Evolutionary conservation across 2,113 vertebrate genomes (phyloP).

Genomic region (Toxotes jaculatrix): DNA sequence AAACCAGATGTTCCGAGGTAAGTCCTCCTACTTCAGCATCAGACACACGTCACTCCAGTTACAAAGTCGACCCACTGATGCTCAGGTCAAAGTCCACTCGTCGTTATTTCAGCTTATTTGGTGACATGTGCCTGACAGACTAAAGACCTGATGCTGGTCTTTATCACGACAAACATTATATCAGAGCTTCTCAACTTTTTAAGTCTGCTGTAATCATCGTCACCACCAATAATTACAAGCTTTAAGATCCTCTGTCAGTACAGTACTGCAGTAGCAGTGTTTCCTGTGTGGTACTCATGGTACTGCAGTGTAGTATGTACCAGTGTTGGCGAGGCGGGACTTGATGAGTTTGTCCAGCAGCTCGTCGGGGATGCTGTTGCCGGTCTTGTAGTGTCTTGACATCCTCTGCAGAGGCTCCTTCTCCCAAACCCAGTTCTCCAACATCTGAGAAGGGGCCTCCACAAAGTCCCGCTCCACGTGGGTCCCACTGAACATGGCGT

Average conservation of each 20-base stretch:
- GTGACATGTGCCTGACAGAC: too few relatives aligned
- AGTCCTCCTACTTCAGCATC: not conserved
- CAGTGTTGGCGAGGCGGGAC: slow-evolving; percentile 96
- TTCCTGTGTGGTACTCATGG: not conserved
- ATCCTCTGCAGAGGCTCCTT: slow-evolving; percentile 92
- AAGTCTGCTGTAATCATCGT: too few relatives aligned
- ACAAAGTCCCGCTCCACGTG: slow-evolving; percentile 98
- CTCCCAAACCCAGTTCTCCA: slow-evolving; percentile 99
- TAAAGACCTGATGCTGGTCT: too few relatives aligned
- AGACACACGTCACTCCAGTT: too few relatives aligned
- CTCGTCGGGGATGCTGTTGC: slow-evolving; percentile 86
- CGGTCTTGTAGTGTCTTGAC: slow-evolving; percentile 92
- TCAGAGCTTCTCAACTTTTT: too few relatives aligned
- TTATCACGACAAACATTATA: too few relatives aligned
- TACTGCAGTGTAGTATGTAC: slow-evolving; percentile 69
- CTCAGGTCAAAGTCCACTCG: too few relatives aligned
- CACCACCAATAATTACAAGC: too few relatives aligned
- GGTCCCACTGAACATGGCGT: slow-evolving; percentile 97
- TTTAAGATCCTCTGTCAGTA: too few relatives aligned
- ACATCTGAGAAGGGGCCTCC: slow-evolving; percentile 97
- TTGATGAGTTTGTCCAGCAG: slow-evolving; percentile 94
- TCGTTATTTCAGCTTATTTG: too few relatives aligned
- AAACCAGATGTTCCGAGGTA: not conserved
- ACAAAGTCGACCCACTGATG: too few relatives aligned
- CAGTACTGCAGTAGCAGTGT: too few relatives aligned